Conservation (phyloP, 1,140 invertebrate species). For the Sitophilus oryzae region DNA sequence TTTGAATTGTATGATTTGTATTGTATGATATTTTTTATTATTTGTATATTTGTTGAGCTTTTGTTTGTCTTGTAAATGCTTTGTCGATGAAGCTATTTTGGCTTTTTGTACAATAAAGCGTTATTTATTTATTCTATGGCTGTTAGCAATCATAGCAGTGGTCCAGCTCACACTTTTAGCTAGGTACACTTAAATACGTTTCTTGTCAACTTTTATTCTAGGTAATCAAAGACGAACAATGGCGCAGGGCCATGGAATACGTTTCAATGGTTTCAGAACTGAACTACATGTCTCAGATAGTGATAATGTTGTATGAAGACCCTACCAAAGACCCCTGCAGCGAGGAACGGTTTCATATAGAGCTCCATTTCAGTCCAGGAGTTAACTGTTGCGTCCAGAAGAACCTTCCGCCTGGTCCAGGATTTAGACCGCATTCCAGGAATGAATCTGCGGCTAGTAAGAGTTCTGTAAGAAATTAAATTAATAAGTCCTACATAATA, state of each 20-base stretch:
- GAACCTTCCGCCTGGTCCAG: conserved; percentile 86
- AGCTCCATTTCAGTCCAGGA: conserved; percentile 96
- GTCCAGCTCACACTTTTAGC: too few relatives aligned
- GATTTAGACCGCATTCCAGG: conserved; percentile 84
- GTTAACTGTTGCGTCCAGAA: conserved; percentile 94
- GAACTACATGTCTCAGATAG: conserved; percentile 99
- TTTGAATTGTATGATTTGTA: too few relatives aligned
- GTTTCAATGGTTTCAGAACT: conserved; percentile 95
- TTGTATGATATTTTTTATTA: too few relatives aligned
- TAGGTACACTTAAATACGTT: too few relatives aligned
- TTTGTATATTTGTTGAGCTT: too few relatives aligned
- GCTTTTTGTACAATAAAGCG: too few relatives aligned
- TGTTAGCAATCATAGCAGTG: too few relatives aligned
- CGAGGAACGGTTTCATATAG: conserved; percentile 91
- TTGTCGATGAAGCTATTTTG: too few relatives aligned
- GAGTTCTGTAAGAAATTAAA: conserved; percentile 44
- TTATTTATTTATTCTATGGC: too few relatives aligned
- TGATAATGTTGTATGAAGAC: conserved; percentile 99
- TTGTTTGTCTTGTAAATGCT: too few relatives aligned
- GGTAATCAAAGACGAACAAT: conserved; percentile 90
- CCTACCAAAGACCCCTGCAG: conserved; percentile 89
- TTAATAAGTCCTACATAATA: too few relatives aligned
- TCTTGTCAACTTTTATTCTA: conserved; percentile 42
- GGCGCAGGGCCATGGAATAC: conserved; percentile 97
- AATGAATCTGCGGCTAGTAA: conserved; percentile 63